Percentiles rank a stretch among this genome's conserved stretches.
These are phyloP conservation scores for Dioctria linearis DNA, from an alignment of 2,888 invertebrate species.

Conservation along the genomic window DNA sequence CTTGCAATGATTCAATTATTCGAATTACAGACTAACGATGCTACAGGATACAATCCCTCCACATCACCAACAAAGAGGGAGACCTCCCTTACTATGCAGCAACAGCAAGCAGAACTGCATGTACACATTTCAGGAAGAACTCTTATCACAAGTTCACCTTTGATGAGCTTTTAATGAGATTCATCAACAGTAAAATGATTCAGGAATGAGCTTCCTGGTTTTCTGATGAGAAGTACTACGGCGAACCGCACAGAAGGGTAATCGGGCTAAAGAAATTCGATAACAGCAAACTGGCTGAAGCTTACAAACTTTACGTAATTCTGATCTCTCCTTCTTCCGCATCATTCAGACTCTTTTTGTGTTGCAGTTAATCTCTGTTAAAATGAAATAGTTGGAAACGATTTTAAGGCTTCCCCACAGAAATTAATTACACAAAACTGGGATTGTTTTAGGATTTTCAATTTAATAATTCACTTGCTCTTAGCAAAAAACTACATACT, in stretches of 20 bases:
- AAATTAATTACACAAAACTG: no score
- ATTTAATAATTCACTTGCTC: no score
- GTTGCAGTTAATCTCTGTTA: slow-evolving; percentile 1
- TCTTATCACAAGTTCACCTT: slow-evolving; percentile 44
- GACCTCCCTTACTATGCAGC: not conserved
- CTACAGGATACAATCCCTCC: not conserved
- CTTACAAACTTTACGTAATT: not conserved
- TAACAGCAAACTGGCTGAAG: slow-evolving; percentile 7
- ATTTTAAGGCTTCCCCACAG: not conserved
- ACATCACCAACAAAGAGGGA: slow-evolving; percentile 9
- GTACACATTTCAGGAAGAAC: slow-evolving; percentile 28
- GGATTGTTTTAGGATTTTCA: no score
- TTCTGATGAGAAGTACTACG: slow-evolving; percentile 1
- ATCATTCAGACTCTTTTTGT: slow-evolving; percentile 13
- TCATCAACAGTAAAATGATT: slow-evolving; percentile 27
- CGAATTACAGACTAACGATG: not conserved
- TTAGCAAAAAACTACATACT: no score
- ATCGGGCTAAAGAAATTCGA: not conserved
- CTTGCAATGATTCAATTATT: not conserved
- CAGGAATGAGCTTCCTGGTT: slow-evolving; percentile 15
- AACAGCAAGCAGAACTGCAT: not conserved
- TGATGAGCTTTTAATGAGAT: slow-evolving; percentile 52
- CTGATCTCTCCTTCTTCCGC: slow-evolving; percentile 7
- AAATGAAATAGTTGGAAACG: slow-evolving; percentile 1
- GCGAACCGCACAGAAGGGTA: not conserved